These are phyloP conservation scores for Petrocephalus sullivani DNA, from an alignment of 2,797 vertebrate species.

Conservation along the genomic window DNA sequence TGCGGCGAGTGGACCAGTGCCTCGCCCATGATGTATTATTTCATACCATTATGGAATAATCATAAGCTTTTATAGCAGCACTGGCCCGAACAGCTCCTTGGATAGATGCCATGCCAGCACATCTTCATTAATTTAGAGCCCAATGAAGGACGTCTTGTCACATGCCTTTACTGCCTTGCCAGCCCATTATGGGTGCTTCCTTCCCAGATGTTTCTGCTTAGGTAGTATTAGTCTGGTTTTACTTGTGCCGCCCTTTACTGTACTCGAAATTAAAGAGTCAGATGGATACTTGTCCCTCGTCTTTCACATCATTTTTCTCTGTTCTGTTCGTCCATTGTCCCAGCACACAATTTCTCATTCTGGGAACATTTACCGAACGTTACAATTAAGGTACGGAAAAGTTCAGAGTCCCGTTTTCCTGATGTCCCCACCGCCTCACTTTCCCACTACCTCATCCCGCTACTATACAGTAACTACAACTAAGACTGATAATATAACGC, in stretches of 20 bases:
- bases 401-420: not conserved
- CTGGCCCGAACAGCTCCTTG: not conserved
- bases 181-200: not conserved
- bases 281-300: not conserved
- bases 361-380: not conserved
- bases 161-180: not conserved
- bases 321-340: not conserved
- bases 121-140: constrained; percentile 11
- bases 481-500: not conserved
- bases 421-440: not conserved
- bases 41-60: constrained; percentile 12
- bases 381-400: not conserved
- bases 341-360: not conserved
- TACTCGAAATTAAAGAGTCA: not conserved
- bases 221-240: not conserved
- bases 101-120: not conserved
- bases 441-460: not conserved
- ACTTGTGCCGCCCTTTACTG: not conserved
- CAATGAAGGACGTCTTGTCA: not conserved
- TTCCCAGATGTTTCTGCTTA: not conserved
- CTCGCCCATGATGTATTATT: not conserved
- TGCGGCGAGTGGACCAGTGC: not conserved
- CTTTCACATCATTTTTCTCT: not conserved
- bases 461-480: not conserved
- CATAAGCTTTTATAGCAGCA: not conserved